Percentiles rank a stretch among this genome's conserved stretches.
Evolutionary conservation across 2,797 vertebrate species (phyloP).

Genomic region (Propithecus deckenii): DNA sequence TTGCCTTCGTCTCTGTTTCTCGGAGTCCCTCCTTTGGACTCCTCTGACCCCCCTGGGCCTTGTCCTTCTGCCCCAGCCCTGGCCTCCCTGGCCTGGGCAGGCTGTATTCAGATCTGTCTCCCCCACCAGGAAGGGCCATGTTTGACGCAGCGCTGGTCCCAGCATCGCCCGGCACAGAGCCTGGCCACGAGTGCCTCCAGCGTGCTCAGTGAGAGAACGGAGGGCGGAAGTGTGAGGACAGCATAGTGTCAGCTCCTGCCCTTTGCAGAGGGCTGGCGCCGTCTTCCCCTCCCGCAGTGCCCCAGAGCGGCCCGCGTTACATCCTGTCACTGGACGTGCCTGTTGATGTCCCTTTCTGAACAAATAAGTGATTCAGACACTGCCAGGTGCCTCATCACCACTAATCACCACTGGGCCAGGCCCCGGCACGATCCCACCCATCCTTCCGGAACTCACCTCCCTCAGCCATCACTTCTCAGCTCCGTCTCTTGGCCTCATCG

Average conservation of each 20-base stretch:
- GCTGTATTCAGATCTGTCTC: background rate
- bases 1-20: background rate
- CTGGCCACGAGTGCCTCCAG: background rate
- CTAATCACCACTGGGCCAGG: background rate
- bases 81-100: background rate
- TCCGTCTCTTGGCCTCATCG: background rate
- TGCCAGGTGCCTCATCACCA: background rate
- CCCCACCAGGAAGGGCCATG: accelerated
- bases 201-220: background rate
- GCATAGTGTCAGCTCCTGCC: background rate
- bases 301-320: background rate
- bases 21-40: background rate
- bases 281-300: background rate
- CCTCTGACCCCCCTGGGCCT: background rate
- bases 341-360: background rate
- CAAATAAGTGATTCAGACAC: background rate
- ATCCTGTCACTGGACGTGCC: background rate
- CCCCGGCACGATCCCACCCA: background rate
- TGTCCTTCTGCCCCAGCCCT: background rate
- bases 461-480: background rate
- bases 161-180: background rate
- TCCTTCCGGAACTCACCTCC: background rate
- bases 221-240: background rate
- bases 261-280: background rate
- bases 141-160: background rate